phyloP scores from a whole-genome alignment of 2,113 vertebrate species.

The Elanus axillaris region DNA sequence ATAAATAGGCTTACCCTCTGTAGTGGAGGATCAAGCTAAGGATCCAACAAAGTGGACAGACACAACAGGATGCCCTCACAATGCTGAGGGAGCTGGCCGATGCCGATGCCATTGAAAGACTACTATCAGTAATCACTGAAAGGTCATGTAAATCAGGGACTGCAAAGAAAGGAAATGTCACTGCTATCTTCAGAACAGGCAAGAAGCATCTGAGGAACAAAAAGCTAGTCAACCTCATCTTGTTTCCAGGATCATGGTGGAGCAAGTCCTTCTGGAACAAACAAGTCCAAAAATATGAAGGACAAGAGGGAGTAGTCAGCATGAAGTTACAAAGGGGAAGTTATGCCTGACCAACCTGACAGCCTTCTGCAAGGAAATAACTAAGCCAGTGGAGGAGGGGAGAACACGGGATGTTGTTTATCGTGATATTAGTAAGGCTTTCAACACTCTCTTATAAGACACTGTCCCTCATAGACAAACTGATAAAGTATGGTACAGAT shows the following conservation, averaged over 20 bases:
- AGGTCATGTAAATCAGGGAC: neutral
- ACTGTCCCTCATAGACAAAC: neutral
- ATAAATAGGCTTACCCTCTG: neutral
- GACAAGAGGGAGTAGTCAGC: neutral
- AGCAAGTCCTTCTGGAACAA: neutral
- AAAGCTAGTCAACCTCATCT: neutral
- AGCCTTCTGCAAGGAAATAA: neutral
- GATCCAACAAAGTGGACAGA: neutral
- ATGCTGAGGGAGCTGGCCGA: neutral
- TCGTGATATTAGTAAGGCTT: neutral
- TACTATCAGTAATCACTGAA: neutral
- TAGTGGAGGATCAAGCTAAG: neutral
- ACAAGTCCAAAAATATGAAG: neutral
- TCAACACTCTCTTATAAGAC: too few relatives aligned
- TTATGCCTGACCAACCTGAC: neutral
- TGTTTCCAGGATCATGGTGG: neutral
- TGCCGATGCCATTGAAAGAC: neutral
- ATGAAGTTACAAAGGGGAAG: neutral
- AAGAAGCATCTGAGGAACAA: neutral
- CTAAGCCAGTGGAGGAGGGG: neutral
- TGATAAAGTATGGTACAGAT: neutral
- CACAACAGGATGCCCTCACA: neutral
- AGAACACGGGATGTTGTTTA: neutral
- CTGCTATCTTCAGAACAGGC: neutral
- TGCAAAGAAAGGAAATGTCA: neutral